Percentiles rank a stretch among this genome's conserved stretches.
These are phyloP conservation scores for Mesorhabditis spiculigera DNA, from an alignment of 2,888 invertebrate species.

Conservation along the genomic window DNA sequence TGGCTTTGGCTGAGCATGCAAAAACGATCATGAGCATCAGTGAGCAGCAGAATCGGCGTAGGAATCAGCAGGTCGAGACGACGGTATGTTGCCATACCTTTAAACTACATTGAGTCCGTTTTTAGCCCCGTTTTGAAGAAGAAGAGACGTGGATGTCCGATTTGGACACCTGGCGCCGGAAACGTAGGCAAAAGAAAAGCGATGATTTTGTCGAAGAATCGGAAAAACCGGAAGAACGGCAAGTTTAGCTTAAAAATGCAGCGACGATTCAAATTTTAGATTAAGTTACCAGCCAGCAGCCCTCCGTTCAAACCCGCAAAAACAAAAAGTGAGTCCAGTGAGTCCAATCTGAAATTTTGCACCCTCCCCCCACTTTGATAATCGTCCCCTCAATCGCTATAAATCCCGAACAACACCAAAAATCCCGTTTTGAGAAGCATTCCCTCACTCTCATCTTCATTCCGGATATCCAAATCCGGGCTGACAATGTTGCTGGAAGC, in stretches of 20 bases:
- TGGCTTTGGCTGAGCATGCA: constrained; percentile 31
- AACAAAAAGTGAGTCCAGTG: not conserved
- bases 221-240: not conserved
- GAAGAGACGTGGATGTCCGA: constrained; percentile 31
- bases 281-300: constrained; percentile 3
- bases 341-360: not conserved
- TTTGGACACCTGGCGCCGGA: constrained; percentile 36
- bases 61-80: constrained; percentile 22
- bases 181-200: constrained; percentile 17
- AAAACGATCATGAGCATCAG: constrained; percentile 24
- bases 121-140: constrained; percentile 23
- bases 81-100: not conserved
- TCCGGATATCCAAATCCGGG: too few relatives aligned
- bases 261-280: not conserved
- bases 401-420: too few relatives aligned
- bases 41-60: constrained; percentile 28
- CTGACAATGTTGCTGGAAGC: too few relatives aligned
- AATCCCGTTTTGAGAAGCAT: too few relatives aligned
- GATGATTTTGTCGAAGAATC: not conserved
- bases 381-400: too few relatives aligned
- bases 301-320: not conserved
- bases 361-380: too few relatives aligned
- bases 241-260: not conserved
- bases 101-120: not conserved
- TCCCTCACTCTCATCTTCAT: too few relatives aligned